A percentile compares a stretch with the other conserved stretches of the same genome.
phyloP scores from a whole-genome alignment of 2,113 vertebrate species.

The Pelecanus crispus region DNA sequence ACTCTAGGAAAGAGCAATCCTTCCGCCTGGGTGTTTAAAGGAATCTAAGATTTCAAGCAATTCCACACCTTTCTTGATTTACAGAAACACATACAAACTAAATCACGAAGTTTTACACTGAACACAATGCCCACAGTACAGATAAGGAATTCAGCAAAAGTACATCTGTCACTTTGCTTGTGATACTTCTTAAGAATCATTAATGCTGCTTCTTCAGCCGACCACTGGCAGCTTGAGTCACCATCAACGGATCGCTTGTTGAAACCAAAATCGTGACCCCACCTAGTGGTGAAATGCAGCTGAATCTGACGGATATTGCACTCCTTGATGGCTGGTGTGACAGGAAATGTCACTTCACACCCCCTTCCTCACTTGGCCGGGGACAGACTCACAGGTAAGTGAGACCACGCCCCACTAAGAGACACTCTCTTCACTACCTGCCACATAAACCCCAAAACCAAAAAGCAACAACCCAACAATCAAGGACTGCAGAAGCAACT shows the following conservation, averaged over 20 bases:
- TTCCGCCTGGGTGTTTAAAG: neutral
- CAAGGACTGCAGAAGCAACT: conserved; percentile 24
- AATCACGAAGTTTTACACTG: rapidly evolving
- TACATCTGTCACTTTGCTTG: neutral
- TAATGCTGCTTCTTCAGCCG: neutral
- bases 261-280: neutral
- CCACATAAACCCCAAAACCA: neutral
- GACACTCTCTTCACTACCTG: neutral
- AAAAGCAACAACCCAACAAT: neutral
- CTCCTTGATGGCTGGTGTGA: rapidly evolving
- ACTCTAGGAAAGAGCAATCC: neutral
- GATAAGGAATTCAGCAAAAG: neutral
- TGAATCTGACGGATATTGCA: neutral
- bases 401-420: neutral
- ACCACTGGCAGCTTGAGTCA: neutral
- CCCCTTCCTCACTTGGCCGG: neutral
- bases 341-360: neutral
- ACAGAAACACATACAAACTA: neutral
- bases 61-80: neutral
- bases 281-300: neutral
- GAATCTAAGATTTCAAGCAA: neutral
- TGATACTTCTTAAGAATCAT: neutral
- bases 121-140: neutral
- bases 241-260: rapidly evolving
- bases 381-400: neutral